Conservation (phyloP, 1,140 invertebrate species). For the Ectropis grisescens region DNA sequence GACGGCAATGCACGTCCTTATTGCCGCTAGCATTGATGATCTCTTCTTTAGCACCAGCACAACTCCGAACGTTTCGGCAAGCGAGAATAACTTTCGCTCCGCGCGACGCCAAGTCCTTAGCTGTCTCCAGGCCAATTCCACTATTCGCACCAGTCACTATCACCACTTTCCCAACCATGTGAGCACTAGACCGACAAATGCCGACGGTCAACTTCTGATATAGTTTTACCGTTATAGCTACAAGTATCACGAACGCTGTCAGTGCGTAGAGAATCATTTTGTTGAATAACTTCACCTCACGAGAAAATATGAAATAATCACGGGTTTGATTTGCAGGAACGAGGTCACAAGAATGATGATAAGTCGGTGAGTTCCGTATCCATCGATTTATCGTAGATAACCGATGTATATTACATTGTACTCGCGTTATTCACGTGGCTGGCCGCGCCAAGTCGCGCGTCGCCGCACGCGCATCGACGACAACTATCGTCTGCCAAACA, state of each 20-base stretch:
- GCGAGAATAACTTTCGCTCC: constrained; percentile 87
- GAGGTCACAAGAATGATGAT: constrained; percentile 7
- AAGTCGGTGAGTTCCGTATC: constrained; percentile 5
- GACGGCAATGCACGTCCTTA: constrained; percentile 71
- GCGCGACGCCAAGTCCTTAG: constrained; percentile 83
- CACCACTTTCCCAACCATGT: constrained; percentile 70
- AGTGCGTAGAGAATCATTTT: constrained; percentile 29
- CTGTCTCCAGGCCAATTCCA: constrained; percentile 83
- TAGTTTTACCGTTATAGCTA: constrained; percentile 29
- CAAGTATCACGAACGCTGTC: constrained; percentile 14
- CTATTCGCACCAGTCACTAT: constrained; percentile 86
- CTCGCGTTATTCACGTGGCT: neutral
- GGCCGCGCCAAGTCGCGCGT: constrained; percentile 5
- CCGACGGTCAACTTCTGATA: constrained; percentile 53
- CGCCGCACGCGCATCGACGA: constrained; percentile 8
- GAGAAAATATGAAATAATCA: too few relatives aligned
- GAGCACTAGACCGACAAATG: constrained; percentile 54
- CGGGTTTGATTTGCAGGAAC: too few relatives aligned
- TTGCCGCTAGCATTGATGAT: constrained; percentile 71
- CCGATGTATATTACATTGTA: constrained; percentile 2
- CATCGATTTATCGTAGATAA: constrained; percentile 8
- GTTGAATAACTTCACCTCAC: neutral
- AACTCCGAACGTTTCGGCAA: constrained; percentile 78
- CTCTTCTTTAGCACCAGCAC: constrained; percentile 72
- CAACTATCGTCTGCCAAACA: constrained; percentile 21